A percentile compares a stretch with the other conserved stretches of the same genome.
Conservation (phyloP, 2,113 vertebrate genomes). For the Muntiacus reevesi region DNA sequence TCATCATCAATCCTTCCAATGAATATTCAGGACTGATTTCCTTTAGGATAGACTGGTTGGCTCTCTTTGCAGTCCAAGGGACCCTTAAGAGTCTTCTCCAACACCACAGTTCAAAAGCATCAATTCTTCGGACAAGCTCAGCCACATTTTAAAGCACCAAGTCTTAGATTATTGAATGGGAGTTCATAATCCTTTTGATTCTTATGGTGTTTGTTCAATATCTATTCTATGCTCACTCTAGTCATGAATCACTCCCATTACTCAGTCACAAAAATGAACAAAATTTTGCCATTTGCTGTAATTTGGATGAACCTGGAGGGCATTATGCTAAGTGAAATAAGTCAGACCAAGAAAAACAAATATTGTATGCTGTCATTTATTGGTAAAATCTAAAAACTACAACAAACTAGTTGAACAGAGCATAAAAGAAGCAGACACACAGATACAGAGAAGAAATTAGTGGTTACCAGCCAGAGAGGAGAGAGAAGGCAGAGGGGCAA, state of each 20-base stretch:
- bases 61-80: background rate
- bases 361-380: background rate
- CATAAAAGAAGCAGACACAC: background rate
- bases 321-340: background rate
- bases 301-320: background rate
- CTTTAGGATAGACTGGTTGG: background rate
- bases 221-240: accelerated
- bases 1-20: background rate
- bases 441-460: background rate
- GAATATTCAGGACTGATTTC: background rate
- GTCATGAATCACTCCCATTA: background rate
- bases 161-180: background rate
- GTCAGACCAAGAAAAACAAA: background rate
- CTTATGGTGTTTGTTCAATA: background rate
- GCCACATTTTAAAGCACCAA: background rate
- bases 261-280: background rate
- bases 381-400: background rate
- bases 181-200: accelerated
- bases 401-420: background rate
- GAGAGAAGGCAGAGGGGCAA: background rate
- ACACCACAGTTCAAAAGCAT: background rate
- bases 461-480: background rate
- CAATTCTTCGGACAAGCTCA: background rate
- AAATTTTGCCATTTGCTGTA: background rate
- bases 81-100: background rate